phyloP scores from a whole-genome alignment of 2,797 vertebrate genomes.

The Sorex maritimensis region DNA sequence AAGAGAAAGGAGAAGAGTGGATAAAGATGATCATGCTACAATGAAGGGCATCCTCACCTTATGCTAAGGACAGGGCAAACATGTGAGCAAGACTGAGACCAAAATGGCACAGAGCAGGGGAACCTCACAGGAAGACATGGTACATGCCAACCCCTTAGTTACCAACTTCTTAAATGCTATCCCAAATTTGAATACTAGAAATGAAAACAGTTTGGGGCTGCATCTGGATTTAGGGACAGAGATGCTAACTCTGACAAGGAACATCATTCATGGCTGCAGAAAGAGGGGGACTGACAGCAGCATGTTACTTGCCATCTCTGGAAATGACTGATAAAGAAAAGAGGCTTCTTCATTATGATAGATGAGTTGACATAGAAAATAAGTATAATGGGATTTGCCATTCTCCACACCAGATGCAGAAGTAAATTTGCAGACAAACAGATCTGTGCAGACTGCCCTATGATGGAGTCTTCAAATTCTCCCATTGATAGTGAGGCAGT shows the following conservation, averaged over 20 bases:
- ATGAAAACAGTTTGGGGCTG: neutral
- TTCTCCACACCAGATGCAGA: neutral
- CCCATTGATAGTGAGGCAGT: neutral
- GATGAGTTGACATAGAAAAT: constrained; percentile 43
- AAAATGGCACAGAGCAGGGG: neutral
- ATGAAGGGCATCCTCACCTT: neutral
- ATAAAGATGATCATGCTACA: neutral
- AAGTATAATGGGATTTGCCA: neutral
- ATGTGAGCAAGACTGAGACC: neutral
- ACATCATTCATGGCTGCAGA: neutral
- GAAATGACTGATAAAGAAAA: neutral
- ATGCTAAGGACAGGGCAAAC: too few species aligned
- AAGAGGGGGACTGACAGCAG: neutral
- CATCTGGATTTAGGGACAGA: neutral
- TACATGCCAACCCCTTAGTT: neutral
- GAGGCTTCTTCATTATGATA: neutral
- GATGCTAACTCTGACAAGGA: neutral
- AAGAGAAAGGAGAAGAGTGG: neutral
- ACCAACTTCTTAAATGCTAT: neutral
- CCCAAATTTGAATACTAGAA: neutral
- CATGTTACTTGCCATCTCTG: neutral
- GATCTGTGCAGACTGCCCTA: neutral
- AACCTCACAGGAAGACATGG: neutral
- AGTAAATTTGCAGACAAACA: neutral
- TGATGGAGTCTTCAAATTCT: neutral